Evolutionary conservation across 1,140 invertebrate genomes (phyloP).

Genomic region (Dinothrombium tinctorium): DNA sequence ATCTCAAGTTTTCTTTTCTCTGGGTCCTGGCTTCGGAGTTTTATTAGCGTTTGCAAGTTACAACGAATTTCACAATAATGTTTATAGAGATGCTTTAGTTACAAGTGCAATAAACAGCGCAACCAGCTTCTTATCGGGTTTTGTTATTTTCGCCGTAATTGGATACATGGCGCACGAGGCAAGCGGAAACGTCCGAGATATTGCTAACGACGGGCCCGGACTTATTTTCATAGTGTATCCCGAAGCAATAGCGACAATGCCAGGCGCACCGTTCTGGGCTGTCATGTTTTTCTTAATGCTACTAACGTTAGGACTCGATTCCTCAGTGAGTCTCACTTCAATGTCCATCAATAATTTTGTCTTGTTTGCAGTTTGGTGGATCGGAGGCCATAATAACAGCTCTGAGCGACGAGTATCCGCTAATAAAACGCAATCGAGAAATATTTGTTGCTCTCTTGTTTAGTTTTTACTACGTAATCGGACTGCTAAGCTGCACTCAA

Average conservation of each 20-base stretch:
- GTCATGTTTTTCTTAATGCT: conserved; percentile 40
- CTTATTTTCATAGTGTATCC: conserved; percentile 33
- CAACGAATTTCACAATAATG: conserved; percentile 18
- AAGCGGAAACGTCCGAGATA: conserved; percentile 19
- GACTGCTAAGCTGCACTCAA: conserved; percentile 41
- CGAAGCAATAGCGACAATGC: conserved; percentile 30
- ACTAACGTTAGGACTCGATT: conserved; percentile 29
- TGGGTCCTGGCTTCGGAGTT: conserved; percentile 25
- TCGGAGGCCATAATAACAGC: conserved; percentile 52
- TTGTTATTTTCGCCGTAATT: conserved; percentile 24
- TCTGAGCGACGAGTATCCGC: conserved; percentile 40
- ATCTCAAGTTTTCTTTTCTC: conserved; percentile 25
- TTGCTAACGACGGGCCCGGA: conserved; percentile 23
- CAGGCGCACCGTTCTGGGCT: conserved; percentile 18
- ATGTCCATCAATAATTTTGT: neutral
- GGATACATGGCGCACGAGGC: conserved; percentile 24
- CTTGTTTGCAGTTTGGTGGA: conserved; percentile 41
- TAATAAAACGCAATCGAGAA: conserved; percentile 25
- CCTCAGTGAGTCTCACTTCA: neutral
- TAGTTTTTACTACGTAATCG: conserved; percentile 33
- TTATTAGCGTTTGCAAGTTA: conserved; percentile 19
- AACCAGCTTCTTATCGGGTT: conserved; percentile 23
- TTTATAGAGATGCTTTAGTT: conserved; percentile 22
- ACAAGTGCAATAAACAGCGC: conserved; percentile 20
- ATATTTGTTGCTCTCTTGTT: conserved; percentile 35